Conservation (phyloP, 2,797 vertebrate species). For the Acanthurus tractus region DNA sequence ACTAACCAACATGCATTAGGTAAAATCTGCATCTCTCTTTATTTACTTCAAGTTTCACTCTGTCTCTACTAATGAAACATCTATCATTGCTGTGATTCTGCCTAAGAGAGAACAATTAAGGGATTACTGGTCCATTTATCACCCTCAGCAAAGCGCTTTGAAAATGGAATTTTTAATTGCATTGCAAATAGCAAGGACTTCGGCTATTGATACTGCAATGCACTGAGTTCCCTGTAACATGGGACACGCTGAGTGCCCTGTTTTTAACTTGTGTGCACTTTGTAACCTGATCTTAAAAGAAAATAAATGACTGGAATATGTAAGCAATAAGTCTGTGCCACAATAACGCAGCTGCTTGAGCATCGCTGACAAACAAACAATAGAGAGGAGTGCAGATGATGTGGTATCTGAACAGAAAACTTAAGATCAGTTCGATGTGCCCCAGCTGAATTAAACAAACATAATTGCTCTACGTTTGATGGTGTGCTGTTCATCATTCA, state of each 20-base stretch:
- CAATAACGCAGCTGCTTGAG: neutral
- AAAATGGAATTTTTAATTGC: conserved; percentile 86
- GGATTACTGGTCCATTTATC: conserved; percentile 82
- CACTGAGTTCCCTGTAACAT: conserved; percentile 50
- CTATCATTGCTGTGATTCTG: conserved; percentile 70
- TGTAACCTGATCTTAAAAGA: neutral
- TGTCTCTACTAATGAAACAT: conserved; percentile 57
- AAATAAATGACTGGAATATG: neutral
- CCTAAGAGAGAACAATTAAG: conserved; percentile 78
- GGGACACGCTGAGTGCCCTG: conserved; percentile 14
- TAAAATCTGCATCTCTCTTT: conserved; percentile 51
- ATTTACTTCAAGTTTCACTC: conserved; percentile 61
- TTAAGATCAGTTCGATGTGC: neutral
- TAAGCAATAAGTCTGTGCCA: neutral
- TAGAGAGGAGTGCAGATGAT: neutral
- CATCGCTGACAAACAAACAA: no score
- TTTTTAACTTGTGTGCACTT: conserved; percentile 4
- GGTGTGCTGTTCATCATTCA: conserved; percentile 32
- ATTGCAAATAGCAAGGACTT: conserved; percentile 74
- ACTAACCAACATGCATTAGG: conserved; percentile 1
- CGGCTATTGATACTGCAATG: conserved; percentile 76
- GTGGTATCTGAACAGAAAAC: neutral
- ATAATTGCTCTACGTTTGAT: conserved; percentile 9
- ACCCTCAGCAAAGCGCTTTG: conserved; percentile 77
- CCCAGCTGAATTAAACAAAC: neutral